Percentiles rank a stretch among this genome's conserved stretches.
Conservation (phyloP, 2,797 vertebrate species). For the Amblyraja radiata region DNA sequence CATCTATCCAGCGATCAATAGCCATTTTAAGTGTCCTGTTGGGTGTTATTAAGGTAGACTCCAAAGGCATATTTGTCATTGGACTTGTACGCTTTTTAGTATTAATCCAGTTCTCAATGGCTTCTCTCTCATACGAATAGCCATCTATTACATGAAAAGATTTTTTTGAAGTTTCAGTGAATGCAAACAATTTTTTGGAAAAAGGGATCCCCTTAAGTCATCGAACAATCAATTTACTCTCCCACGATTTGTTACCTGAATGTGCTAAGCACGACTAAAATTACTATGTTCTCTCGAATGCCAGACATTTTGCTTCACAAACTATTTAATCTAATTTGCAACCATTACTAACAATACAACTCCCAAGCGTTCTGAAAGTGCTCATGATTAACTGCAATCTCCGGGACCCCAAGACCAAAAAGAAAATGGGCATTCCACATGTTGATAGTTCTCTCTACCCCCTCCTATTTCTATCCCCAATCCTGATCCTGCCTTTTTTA, state of each 20-base stretch:
- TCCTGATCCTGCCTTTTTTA: too few relatives aligned
- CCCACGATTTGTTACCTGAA: background rate
- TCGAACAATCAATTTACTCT: background rate
- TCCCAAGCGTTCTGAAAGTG: too few relatives aligned
- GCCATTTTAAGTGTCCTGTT: constrained; percentile 80
- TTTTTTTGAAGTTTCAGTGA: background rate
- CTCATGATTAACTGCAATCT: too few relatives aligned
- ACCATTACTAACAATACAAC: too few relatives aligned
- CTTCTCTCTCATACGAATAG: constrained; percentile 78
- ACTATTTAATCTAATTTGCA: too few relatives aligned
- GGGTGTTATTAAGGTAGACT: constrained; percentile 64
- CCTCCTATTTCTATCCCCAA: too few relatives aligned
- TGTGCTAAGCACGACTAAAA: background rate
- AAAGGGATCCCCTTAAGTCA: background rate
- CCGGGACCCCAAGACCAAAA: too few relatives aligned
- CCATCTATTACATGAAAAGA: constrained; percentile 63
- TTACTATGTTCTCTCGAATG: background rate
- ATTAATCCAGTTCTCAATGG: constrained; percentile 75
- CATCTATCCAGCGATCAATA: constrained; percentile 68
- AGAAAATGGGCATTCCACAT: too few relatives aligned
- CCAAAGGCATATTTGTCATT: constrained; percentile 78
- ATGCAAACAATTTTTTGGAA: background rate
- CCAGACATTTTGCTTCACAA: too few relatives aligned
- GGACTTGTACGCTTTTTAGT: constrained; percentile 71
- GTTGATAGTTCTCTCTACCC: too few relatives aligned